phyloP scores from a whole-genome alignment of 1,140 invertebrate species.

The Drosophila azteca region DNA sequence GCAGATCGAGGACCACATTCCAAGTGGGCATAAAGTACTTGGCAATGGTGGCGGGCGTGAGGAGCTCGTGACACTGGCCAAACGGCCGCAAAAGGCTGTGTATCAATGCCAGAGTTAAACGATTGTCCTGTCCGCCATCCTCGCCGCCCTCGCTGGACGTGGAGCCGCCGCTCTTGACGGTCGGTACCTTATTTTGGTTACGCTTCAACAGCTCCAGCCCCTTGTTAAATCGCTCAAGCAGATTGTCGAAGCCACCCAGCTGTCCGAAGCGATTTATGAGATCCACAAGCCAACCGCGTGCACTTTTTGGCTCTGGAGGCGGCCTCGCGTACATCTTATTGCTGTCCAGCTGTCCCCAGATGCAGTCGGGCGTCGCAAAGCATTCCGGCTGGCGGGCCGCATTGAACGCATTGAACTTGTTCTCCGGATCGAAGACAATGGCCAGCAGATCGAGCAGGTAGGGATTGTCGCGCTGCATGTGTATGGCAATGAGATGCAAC shows the following conservation, averaged over 20 bases:
- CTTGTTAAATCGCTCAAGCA: conserved; percentile 93
- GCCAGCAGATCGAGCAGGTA: conserved; percentile 95
- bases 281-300: conserved; percentile 97
- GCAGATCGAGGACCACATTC: conserved; percentile 95
- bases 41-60: conserved; percentile 94
- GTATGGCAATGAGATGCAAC: conserved; percentile 95
- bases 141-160: conserved; percentile 45
- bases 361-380: conserved; percentile 85
- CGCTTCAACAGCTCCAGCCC: conserved; percentile 83
- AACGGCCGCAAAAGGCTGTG: conserved; percentile 95
- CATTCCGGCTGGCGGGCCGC: conserved; percentile 92
- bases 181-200: conserved; percentile 70
- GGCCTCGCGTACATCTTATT: conserved; percentile 90
- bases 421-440: conserved; percentile 96
- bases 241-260: conserved; percentile 93
- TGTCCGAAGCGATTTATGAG: conserved; percentile 97
- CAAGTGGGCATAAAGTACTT: conserved; percentile 97
- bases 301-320: conserved; percentile 89
- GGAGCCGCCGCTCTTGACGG: conserved; percentile 36
- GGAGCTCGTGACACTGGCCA: conserved; percentile 95
- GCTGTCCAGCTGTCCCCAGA: conserved; percentile 79
- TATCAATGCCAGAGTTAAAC: conserved; percentile 91
- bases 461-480: conserved; percentile 96
- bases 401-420: conserved; percentile 98
- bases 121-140: conserved; percentile 70